Conservation (phyloP, 2,888 invertebrate genomes). For the Calliscelio sp. region DNA sequence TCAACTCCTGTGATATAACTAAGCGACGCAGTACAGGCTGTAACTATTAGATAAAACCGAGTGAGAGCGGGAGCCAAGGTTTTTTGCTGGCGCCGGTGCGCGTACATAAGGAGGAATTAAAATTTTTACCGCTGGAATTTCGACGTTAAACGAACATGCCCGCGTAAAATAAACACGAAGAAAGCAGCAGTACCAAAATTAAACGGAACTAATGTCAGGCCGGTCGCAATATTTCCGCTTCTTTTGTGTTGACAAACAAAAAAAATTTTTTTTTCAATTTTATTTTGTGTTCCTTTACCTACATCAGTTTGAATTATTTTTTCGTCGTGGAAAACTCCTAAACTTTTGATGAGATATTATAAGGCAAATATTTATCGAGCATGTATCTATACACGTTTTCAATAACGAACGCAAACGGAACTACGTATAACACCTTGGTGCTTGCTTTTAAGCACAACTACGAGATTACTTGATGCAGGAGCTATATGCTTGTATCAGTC, state of each 20-base stretch:
- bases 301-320: too few species aligned
- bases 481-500: background rate
- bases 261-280: too few species aligned
- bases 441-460: slow-evolving; percentile 9
- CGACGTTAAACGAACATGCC: slow-evolving; percentile 9
- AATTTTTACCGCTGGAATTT: slow-evolving; percentile 18
- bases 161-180: slow-evolving; percentile 14
- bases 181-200: slow-evolving; percentile 23
- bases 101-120: slow-evolving; percentile 15
- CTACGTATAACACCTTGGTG: slow-evolving; percentile 10
- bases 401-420: slow-evolving; percentile 8
- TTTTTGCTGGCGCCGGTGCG: slow-evolving; percentile 1
- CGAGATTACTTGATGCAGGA: background rate
- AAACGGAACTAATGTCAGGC: slow-evolving; percentile 20
- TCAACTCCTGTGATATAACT: slow-evolving; percentile 26
- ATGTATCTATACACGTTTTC: slow-evolving; percentile 8
- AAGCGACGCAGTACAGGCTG: slow-evolving; percentile 4
- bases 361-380: background rate
- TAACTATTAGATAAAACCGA: slow-evolving; percentile 41
- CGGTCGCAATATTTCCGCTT: slow-evolving; percentile 2
- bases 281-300: too few species aligned
- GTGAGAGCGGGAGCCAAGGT: background rate
- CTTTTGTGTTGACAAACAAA: slow-evolving; percentile 11
- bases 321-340: too few species aligned
- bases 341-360: background rate